Evolutionary conservation across 2,797 vertebrate species (phyloP).

Genomic region (Taeniopygia guttata): DNA sequence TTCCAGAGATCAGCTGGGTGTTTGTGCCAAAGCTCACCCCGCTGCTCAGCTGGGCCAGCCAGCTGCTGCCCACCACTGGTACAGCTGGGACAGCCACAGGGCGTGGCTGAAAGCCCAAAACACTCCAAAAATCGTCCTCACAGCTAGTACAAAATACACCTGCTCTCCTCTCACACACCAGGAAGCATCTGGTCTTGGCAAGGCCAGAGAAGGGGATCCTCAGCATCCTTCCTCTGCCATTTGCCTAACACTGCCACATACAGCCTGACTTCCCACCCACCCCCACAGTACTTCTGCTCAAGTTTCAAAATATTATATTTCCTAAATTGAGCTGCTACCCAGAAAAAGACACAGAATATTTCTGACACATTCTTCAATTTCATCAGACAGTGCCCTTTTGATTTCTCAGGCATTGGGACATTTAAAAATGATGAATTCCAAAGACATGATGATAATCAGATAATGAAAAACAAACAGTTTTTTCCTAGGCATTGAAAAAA

Average conservation of each 20-base stretch:
- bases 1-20: fast-evolving
- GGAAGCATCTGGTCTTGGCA: background rate
- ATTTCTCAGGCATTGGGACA: background rate
- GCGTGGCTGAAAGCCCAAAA: background rate
- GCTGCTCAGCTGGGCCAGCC: background rate
- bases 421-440: background rate
- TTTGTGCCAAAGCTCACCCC: background rate
- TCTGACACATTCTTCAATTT: background rate
- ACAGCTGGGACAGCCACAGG: background rate
- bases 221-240: background rate
- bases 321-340: background rate
- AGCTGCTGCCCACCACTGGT: background rate
- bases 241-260: background rate
- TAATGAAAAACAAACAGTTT: background rate
- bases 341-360: background rate
- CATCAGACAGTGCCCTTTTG: background rate
- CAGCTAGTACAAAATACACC: background rate
- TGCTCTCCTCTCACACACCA: background rate
- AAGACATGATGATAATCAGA: background rate
- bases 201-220: background rate
- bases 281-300: background rate
- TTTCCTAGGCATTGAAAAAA: background rate
- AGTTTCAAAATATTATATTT: background rate
- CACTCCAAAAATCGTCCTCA: background rate
- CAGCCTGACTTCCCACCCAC: background rate